Conservation (phyloP, 2,888 invertebrate genomes). For the Ligdia adustata region DNA sequence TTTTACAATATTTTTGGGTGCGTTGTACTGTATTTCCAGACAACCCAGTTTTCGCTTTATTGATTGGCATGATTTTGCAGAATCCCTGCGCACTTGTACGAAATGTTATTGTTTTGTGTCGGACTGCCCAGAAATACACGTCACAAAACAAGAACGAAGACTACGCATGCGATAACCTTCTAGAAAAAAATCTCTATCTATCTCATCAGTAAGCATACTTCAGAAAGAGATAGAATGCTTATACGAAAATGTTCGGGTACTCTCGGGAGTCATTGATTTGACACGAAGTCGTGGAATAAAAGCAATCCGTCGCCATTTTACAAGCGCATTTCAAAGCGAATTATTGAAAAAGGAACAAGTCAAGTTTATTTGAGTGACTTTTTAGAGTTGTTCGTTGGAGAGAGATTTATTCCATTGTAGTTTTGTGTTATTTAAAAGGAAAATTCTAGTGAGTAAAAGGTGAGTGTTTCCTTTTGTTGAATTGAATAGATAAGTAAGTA, state of each 20-base stretch:
- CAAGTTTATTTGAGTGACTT: slow-evolving; percentile 32
- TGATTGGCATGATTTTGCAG: slow-evolving; percentile 30
- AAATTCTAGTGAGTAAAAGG: slow-evolving; percentile 35
- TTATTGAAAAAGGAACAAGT: slow-evolving; percentile 38
- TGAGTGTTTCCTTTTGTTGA: slow-evolving; percentile 14
- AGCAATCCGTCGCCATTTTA: slow-evolving; percentile 32
- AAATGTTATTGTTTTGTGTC: slow-evolving; percentile 27
- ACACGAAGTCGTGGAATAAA: slow-evolving; percentile 32
- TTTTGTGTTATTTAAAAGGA: slow-evolving; percentile 25
- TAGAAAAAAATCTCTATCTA: slow-evolving; percentile 24
- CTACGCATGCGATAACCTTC: slow-evolving; percentile 28
- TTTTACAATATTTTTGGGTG: slow-evolving; percentile 13
- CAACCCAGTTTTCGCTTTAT: slow-evolving; percentile 14
- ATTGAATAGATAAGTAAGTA: neutral
- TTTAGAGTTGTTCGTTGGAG: slow-evolving; percentile 35
- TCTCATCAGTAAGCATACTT: slow-evolving; percentile 13
- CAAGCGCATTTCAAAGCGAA: slow-evolving; percentile 30
- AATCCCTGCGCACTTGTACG: slow-evolving; percentile 14
- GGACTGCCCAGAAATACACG: slow-evolving; percentile 10
- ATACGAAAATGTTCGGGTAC: slow-evolving; percentile 25
- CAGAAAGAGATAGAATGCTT: slow-evolving; percentile 19
- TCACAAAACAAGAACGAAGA: slow-evolving; percentile 28
- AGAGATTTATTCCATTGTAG: slow-evolving; percentile 29
- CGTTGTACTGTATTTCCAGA: slow-evolving; percentile 5
- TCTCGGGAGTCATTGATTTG: slow-evolving; percentile 32